Base-by-base conservation (phyloP, 2,797 vertebrate genomes). In the Ctenochaetus hawaiiensis region DNA sequence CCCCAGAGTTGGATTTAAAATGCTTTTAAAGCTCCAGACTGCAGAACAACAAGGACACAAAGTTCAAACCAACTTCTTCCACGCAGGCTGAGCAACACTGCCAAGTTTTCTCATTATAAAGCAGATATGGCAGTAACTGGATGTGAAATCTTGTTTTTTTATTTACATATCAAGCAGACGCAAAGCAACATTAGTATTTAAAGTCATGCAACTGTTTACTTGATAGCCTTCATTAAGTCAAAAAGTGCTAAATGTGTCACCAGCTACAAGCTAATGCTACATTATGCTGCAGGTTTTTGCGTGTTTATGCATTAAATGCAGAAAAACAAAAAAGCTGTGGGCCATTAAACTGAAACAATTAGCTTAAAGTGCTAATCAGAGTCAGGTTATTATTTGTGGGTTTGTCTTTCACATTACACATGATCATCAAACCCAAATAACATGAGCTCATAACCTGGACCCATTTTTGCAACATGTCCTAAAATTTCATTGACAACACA, bases 51-150 rank as follows among this genome's bases (percentile, higher is more conserved):
- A 57, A 64, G 69, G 61, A 82, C 62, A 44, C 68, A 81, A 62
- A 83, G 87, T 84, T 89, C 78, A 80, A 75, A 64, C 64, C 58
- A 67, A 91, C 80, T 78, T 86, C 72, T 52, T 23, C 52, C 52
- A 43, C 69, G 22, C 6, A 26, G 11, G 20, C 49, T 53, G 52
- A 14, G 14, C 9, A 20, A 51, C 9, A 3, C n/a, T 51, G 49
- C 9, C 49, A 47, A n/a, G 18, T 8, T n/a, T 18, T n/a, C 47
- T 18, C 8, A 7, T n/a, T 18, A 48, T n/a, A 2, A n/a, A n/a
- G 16, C 7, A 17, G 45, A 16, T 14, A 17, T 18, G 18, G 23
- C 26, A 30, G 26, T 4, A 30, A 30, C 3, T 30, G 5, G 26
- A 30, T 30, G 26, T 30, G 26, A 30, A 30, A 30, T 30, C 26